A percentile compares a stretch with the other conserved stretches of the same genome.
Conservation (phyloP, 2,797 vertebrate species). For the Peromyscus eremicus region DNA sequence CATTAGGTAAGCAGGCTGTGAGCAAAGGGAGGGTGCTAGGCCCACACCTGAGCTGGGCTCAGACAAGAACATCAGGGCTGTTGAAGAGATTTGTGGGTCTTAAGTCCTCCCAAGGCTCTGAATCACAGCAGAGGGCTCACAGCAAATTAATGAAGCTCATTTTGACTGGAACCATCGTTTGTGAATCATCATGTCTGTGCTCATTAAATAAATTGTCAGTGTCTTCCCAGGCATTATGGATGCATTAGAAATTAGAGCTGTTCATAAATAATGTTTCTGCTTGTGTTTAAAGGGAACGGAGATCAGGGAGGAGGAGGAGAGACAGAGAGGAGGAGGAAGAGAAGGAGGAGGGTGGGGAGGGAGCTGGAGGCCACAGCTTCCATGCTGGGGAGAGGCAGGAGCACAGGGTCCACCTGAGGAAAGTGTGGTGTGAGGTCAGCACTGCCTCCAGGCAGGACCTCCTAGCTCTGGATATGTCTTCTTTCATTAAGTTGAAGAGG, state of each 20-base stretch:
- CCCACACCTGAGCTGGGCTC: not conserved
- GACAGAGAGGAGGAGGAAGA: not conserved
- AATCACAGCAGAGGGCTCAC: conserved; percentile 86
- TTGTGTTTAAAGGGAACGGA: conserved; percentile 80
- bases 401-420: not conserved
- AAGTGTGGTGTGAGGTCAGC: not conserved
- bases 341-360: not conserved
- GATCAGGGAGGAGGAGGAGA: conserved; percentile 40
- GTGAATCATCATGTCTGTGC: conserved; percentile 88
- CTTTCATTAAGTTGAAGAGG: not conserved
- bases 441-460: not conserved
- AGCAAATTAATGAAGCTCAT: conserved; percentile 90
- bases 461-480: not conserved
- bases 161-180: conserved; percentile 88
- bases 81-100: conserved; percentile 53
- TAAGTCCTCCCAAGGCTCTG: conserved; percentile 79
- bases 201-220: conserved; percentile 91
- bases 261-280: conserved; percentile 89
- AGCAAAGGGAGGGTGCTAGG: not conserved
- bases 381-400: not conserved
- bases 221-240: conserved; percentile 89
- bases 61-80: not conserved
- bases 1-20: not conserved
- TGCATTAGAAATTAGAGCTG: conserved; percentile 87
- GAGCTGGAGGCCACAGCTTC: not conserved